A percentile compares a stretch with the other conserved stretches of the same genome.
Conservation (phyloP, 2,888 invertebrate species). For the Rosalia funebris region DNA sequence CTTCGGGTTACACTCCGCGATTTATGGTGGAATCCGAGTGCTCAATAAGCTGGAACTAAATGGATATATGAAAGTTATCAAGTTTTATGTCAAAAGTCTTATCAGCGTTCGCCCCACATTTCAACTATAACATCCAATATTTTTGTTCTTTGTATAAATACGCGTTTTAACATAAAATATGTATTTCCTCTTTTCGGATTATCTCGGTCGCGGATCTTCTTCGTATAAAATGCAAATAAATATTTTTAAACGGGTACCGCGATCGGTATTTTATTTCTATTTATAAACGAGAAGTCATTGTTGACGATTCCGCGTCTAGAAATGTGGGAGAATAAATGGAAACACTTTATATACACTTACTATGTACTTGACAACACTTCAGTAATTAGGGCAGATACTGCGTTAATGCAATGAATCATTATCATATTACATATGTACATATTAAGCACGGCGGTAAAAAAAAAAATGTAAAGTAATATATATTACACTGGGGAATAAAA, state of each 20-base stretch:
- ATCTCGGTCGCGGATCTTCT: conserved; percentile 3
- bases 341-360: too few species aligned
- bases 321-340: too few species aligned
- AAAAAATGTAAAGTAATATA: too few species aligned
- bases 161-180: conserved; percentile 5
- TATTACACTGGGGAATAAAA: too few species aligned
- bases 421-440: too few species aligned
- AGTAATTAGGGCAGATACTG: too few species aligned
- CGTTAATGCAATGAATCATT: too few species aligned
- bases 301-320: not conserved
- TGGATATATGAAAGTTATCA: conserved; percentile 57
- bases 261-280: not conserved
- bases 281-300: not conserved
- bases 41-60: conserved; percentile 58
- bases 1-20: conserved; percentile 52
- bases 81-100: conserved; percentile 54
- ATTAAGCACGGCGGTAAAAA: too few species aligned
- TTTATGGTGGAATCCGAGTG: conserved; percentile 52
- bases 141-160: conserved; percentile 38
- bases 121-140: conserved; percentile 40
- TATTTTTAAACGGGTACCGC: not conserved
- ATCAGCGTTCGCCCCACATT: conserved; percentile 51
- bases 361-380: too few species aligned
- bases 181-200: conserved; percentile 1
- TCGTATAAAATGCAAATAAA: conserved; percentile 15